Evolutionary conservation across 2,888 invertebrate genomes (phyloP).

Genomic region (Spodoptera littoralis): DNA sequence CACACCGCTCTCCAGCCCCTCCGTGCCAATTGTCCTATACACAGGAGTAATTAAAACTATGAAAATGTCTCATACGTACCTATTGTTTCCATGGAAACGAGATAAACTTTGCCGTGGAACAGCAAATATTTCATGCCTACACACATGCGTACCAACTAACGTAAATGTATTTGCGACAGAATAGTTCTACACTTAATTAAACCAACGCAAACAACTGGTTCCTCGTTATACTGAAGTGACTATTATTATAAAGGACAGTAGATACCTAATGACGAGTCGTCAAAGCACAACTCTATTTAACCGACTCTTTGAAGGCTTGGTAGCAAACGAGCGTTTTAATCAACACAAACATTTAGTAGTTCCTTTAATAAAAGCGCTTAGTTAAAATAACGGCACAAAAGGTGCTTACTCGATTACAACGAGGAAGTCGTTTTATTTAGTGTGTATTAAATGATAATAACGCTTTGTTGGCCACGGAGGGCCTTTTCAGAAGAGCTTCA

Average conservation of each 20-base stretch:
- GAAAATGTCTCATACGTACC: conserved; percentile 43
- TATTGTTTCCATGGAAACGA: conserved; percentile 38
- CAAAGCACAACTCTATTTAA: conserved; percentile 42
- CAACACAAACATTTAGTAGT: conserved; percentile 53
- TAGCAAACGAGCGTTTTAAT: conserved; percentile 54
- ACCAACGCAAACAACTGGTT: conserved; percentile 61
- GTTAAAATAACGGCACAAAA: conserved; percentile 44
- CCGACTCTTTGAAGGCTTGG: conserved; percentile 48
- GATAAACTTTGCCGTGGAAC: conserved; percentile 48
- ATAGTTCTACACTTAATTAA: conserved; percentile 63
- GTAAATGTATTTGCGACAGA: conserved; percentile 38
- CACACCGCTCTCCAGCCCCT: conserved; percentile 39
- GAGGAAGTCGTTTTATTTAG: conserved; percentile 61
- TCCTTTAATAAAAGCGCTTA: conserved; percentile 41
- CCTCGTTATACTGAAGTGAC: conserved; percentile 52
- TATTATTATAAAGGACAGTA: conserved; percentile 42
- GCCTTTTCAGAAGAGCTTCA: conserved; percentile 68
- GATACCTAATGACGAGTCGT: conserved; percentile 35
- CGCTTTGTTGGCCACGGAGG: conserved; percentile 67
- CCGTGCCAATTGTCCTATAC: conserved; percentile 48
- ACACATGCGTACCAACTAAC: conserved; percentile 20
- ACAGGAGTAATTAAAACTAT: conserved; percentile 57
- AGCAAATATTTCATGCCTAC: conserved; percentile 55
- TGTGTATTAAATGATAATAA: conserved; percentile 71
- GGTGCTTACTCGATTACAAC: conserved; percentile 39